These are phyloP conservation scores for Tetranychus cinnabarinus DNA, from an alignment of 1,140 invertebrate genomes.

Conservation along the genomic window DNA sequence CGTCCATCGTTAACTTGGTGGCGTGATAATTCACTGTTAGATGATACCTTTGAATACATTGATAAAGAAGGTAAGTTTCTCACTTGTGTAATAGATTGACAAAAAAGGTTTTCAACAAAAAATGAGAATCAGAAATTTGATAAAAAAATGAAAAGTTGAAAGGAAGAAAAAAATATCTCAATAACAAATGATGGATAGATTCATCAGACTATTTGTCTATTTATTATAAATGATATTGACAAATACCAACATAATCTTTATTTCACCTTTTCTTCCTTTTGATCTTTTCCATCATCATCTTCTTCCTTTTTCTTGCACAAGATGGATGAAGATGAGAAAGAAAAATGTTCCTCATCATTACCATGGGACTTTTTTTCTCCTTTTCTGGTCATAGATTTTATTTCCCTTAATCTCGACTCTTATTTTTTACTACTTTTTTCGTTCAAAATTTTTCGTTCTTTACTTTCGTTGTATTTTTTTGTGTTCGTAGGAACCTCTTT, in stretches of 20 bases:
- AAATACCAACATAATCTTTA: background rate
- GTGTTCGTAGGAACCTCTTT: too few relatives aligned
- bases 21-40: constrained; percentile 44
- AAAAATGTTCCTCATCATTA: background rate
- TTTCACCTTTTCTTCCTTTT: background rate
- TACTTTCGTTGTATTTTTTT: too few relatives aligned
- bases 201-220: background rate
- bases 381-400: background rate
- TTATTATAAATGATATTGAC: background rate
- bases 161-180: too few relatives aligned
- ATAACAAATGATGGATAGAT: too few relatives aligned
- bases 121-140: too few relatives aligned
- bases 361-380: background rate
- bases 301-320: too few relatives aligned
- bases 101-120: too few relatives aligned
- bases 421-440: too few relatives aligned
- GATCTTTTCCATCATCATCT: background rate
- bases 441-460: too few relatives aligned
- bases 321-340: too few relatives aligned
- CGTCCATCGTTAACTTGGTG: constrained; percentile 61
- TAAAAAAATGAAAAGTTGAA: too few relatives aligned
- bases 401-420: background rate
- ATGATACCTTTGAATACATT: constrained; percentile 29
- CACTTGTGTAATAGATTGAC: too few relatives aligned
- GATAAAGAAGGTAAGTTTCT: constrained; percentile 8